Base-by-base conservation (phyloP, 2,113 vertebrate species). In the Tapirus terrestris region DNA sequence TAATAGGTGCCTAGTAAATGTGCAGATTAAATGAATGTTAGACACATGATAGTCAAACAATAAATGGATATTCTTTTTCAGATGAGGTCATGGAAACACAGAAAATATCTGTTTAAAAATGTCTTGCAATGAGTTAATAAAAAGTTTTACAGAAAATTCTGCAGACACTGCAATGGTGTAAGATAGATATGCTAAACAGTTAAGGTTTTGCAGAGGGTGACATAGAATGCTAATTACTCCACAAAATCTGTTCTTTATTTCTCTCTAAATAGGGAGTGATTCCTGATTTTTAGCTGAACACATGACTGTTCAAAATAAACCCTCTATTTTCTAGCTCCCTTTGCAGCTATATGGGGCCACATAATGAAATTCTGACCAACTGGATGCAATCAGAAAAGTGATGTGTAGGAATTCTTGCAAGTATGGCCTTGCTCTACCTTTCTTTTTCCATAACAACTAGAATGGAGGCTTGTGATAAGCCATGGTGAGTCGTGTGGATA, bases 191-290 rank as follows among this genome's bases (percentile, higher is more conserved):
- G 25, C 39, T 84, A 72, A 67, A 21, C 17, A 43, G 21, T 16
- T 58, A 75, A 45, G 7, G 3, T 85, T 89, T 76, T 80, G 33
- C 7, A 61, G 70, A 94, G 61, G 21, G 23, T 36, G 31, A 79
- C 51, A 43, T 6, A 29, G 25, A 53, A 83, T 68, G 25, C 3
- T 75, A 79, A 94, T 79, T 84, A 73, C 48, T 70, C 39, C 77
- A 31, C 81, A 94, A 80, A 89, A 31, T 36, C 27, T 61, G 8
- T 67, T 77, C 29, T 27, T 83, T 87, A 12, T 72, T 91, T 91
- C 31, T 76, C 29, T 45, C 13, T 79, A 25, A n/a, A n/a, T 43
- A 53, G 39, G 31, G 20, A 84, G 7, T 4, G 43, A 20, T 48
- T 39, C 31, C 20, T 85, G 63, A 80, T 43, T 11, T 92, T 51